Evolutionary conservation across 2,797 vertebrate species (phyloP).

Genomic region (Crypturellus tataupa): DNA sequence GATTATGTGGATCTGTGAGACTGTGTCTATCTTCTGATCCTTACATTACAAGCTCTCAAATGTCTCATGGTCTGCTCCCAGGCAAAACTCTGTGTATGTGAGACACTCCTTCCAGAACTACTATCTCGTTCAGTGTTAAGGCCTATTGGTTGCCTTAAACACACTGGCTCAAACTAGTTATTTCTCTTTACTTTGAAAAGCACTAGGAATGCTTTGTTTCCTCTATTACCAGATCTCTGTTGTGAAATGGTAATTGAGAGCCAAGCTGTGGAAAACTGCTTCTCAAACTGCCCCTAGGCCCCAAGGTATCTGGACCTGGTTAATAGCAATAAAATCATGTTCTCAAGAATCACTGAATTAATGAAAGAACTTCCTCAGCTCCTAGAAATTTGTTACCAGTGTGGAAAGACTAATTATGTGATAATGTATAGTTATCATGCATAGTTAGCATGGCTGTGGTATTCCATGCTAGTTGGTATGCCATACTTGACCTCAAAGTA

Average conservation of each 20-base stretch:
- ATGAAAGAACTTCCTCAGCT: not conserved
- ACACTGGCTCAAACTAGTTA: too few species aligned
- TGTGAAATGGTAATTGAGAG: too few species aligned
- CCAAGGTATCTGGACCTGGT: not conserved
- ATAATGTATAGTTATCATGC: not conserved
- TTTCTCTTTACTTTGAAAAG: too few species aligned
- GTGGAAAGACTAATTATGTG: not conserved
- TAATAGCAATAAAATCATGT: not conserved
- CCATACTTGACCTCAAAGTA: not conserved
- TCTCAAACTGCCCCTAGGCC: not conserved
- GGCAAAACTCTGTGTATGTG: too few species aligned
- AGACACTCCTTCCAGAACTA: too few species aligned
- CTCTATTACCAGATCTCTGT: too few species aligned
- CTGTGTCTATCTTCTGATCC: not conserved
- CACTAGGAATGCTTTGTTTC: too few species aligned
- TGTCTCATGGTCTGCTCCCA: not conserved
- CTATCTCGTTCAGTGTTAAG: too few species aligned
- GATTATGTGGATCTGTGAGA: not conserved
- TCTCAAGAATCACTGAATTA: not conserved
- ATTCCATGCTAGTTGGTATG: not conserved
- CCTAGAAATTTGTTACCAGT: not conserved
- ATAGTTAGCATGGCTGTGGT: not conserved
- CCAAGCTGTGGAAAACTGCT: not conserved
- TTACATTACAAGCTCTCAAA: not conserved
- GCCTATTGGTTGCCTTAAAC: too few species aligned